phyloP scores from a whole-genome alignment of 2,113 vertebrate species.

The Rhodinocichla rosea region DNA sequence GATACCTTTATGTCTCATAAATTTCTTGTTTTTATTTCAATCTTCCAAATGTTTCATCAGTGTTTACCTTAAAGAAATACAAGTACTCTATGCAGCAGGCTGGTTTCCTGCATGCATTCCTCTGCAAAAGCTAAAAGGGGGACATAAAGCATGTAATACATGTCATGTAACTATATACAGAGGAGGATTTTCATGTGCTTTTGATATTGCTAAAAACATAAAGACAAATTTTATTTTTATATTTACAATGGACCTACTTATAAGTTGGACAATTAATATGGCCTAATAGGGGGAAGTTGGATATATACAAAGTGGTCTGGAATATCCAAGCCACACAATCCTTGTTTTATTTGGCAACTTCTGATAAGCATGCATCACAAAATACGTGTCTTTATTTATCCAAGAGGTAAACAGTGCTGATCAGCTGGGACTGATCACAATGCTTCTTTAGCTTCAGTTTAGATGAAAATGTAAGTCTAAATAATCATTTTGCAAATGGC shows the following conservation, averaged over 20 bases:
- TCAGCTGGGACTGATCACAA: conserved; percentile 29
- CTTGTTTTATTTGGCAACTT: conserved; percentile 53
- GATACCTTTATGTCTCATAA: conserved; percentile 66
- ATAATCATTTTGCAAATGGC: background rate
- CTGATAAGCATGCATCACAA: conserved; percentile 2
- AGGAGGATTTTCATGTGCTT: conserved; percentile 12
- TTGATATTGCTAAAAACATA: conserved; percentile 14
- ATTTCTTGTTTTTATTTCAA: conserved; percentile 65
- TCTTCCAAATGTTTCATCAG: conserved; percentile 41
- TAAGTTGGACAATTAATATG: background rate
- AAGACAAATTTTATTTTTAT: conserved; percentile 39
- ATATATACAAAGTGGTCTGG: conserved; percentile 1
- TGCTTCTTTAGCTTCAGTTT: conserved; percentile 41
- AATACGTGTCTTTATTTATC: conserved; percentile 49
- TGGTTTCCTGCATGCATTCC: conserved; percentile 29
- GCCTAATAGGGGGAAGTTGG: background rate
- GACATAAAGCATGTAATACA: background rate
- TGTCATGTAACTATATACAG: background rate
- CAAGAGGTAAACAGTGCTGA: conserved; percentile 24
- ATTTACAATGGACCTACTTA: background rate
- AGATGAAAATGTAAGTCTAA: conserved; percentile 1
- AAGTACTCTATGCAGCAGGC: background rate
- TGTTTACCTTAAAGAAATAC: conserved; percentile 59
- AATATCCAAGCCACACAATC: background rate
- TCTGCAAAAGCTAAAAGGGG: background rate